These are phyloP conservation scores for Oryzias celebensis DNA, from an alignment of 2,113 vertebrate genomes.

Conservation along the genomic window DNA sequence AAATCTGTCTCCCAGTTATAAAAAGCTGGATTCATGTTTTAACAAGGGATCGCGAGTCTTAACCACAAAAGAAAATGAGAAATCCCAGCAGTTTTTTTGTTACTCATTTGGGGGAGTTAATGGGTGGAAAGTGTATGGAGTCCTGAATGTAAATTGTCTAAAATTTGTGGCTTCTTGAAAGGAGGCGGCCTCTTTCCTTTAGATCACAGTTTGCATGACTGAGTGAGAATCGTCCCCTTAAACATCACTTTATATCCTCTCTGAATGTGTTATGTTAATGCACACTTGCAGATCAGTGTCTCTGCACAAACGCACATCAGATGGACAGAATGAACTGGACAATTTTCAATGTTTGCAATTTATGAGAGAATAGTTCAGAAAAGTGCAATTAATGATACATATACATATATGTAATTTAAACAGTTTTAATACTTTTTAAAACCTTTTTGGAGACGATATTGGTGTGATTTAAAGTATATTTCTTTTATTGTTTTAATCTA, in stretches of 20 bases:
- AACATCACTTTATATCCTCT: conserved; percentile 5
- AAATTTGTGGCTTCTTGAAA: conserved; percentile 51
- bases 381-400: too few species aligned
- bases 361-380: too few species aligned
- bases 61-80: conserved; percentile 56
- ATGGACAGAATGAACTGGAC: too few species aligned
- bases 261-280: neutral
- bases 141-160: conserved; percentile 54
- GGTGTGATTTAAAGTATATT: too few species aligned
- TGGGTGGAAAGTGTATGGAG: conserved; percentile 58
- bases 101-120: conserved; percentile 46
- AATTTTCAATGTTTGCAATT: too few species aligned
- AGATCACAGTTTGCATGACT: conserved; percentile 56
- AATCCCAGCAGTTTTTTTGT: conserved; percentile 38
- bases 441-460: too few species aligned
- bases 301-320: too few species aligned
- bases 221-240: conserved; percentile 31
- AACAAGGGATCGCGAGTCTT: conserved; percentile 50
- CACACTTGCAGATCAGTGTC: too few species aligned
- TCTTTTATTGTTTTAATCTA: too few species aligned
- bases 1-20: conserved; percentile 30
- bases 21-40: conserved; percentile 48
- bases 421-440: too few species aligned
- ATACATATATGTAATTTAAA: too few species aligned
- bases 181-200: conserved; percentile 50